Base-by-base conservation (phyloP, 1,140 invertebrate species). In the Neuroterus valhalla region DNA sequence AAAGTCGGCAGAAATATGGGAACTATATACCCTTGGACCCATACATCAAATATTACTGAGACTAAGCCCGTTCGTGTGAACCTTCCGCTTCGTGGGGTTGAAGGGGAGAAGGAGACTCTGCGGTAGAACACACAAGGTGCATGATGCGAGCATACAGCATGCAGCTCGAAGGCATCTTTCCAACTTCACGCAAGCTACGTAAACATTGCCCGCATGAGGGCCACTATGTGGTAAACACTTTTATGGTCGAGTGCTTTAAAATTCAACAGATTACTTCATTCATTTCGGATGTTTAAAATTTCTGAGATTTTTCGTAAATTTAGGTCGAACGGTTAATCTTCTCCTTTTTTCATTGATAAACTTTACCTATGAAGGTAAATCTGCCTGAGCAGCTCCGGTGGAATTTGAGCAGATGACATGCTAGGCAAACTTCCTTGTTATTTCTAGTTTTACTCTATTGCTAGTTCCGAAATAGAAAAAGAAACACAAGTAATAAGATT, bases 1-100 rank as follows among this genome's bases (percentile, higher is more conserved):
- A 85, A 85, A 86, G 83, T 86, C 82, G 84, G 82, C 84, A 86
- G 84, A 86, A 86, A 85, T 86, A 86, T 86, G 84, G 85, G 79
- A 79, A 83, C 78, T 79, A 78, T 84, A 81, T 78, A 83, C 68
- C 72, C 66, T 72, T 71, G 78, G 71, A 79, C 77, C 70, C 84
- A 75, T 85, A 86, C 82, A 86, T 86, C 83, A 85, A 85, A 86
- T 85, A 86, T 85, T 85, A 85, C 82, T 73, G 72, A 73, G 72
- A 70, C 46, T 48, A 62, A 68, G 68, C 72, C 66, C 21, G 31
- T 62, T 62, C 11, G 67, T 50, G 42, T 52, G 69, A 70, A 50
- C 43, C 31, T 43, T 70, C 50, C 46, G 46, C 21, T 50, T 50
- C 50, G 21, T 50, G 46, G 15, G 69, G 69, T 50, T 70, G 26